Base-by-base conservation (phyloP, 2,113 vertebrate genomes). In the Pelecanoides urinatrix region DNA sequence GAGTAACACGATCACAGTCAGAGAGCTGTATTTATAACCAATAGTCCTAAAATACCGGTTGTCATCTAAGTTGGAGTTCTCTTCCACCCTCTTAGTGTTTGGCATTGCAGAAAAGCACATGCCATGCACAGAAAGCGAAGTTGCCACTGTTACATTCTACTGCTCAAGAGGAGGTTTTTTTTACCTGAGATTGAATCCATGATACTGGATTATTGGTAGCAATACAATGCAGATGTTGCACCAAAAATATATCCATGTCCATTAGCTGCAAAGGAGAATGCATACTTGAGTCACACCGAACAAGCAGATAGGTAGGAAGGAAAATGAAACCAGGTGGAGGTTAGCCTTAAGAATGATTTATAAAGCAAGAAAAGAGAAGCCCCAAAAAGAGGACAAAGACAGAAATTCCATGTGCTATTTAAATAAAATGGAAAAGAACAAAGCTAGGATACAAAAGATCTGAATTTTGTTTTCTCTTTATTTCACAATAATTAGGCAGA, bases 261-360 rank as follows among this genome's bases (percentile, higher is more conserved):
- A 44, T 77, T 61, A 52, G 3, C 40, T 81, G 38, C 29, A 38
- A 78, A 38, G 38, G 12, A 52, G 23, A 82, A 82, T 17, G 10
- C 5, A 8, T n/a, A 16, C 6, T 16, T 66, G 13, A 52, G 21
- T 47, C 38, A 29, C 38, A 50, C 16, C 53, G 71, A 76, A 30
- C 30, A 62, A 71, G 18, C 29, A 7, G 16, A 25, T 45, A 19
- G n/a, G 15, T 36, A 71, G 32, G 52, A 71, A 75, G 53, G 21
- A 79, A 62, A 29, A n/a, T 22, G 45, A 81, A 81, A 21, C 13
- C 13, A 61, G 38, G 32, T 25, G 75, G 90, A 92, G 67, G 89
- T 63, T 77, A 85, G 76, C 34, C 42, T 95, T 87, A 71, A 66
- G 86, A 81, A 38, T 88, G 27, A 94, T 93, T 83, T 93, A 72